A percentile compares a stretch with the other conserved stretches of the same genome.
These are phyloP conservation scores for Psophia crepitans DNA, from an alignment of 2,113 vertebrate genomes.

Conservation along the genomic window DNA sequence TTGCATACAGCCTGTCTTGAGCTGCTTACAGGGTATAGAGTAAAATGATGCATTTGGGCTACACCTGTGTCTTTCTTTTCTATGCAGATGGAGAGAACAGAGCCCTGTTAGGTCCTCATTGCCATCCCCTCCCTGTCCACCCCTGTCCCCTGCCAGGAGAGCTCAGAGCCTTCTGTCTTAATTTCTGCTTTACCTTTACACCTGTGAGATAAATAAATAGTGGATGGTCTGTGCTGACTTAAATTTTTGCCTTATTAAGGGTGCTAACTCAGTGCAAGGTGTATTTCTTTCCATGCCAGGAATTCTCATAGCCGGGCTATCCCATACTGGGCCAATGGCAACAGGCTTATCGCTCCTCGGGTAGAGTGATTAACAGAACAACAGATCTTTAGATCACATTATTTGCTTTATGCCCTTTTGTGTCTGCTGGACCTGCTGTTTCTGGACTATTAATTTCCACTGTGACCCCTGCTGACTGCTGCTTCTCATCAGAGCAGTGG, in stretches of 20 bases:
- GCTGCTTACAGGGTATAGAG: background rate
- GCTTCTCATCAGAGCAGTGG: constrained; percentile 7
- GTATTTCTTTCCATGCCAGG: background rate
- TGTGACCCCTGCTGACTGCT: constrained; percentile 25
- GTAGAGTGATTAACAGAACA: background rate
- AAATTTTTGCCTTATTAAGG: background rate
- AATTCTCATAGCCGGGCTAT: background rate
- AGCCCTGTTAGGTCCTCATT: background rate
- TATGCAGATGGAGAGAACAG: background rate
- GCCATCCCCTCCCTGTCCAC: background rate
- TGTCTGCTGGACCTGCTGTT: background rate
- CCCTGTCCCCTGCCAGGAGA: background rate
- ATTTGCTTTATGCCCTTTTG: constrained; percentile 19
- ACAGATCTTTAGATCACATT: constrained; percentile 25
- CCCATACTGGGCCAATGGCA: background rate
- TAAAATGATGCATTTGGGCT: background rate
- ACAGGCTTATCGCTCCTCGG: background rate
- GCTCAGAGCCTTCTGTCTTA: background rate
- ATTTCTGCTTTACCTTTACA: background rate
- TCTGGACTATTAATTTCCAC: constrained; percentile 34
- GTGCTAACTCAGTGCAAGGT: background rate
- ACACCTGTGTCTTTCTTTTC: background rate
- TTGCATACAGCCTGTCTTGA: background rate
- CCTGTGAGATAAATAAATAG: background rate
- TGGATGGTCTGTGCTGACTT: background rate